These are phyloP conservation scores for Callaeas wilsoni DNA, from an alignment of 2,113 vertebrate genomes.

Conservation along the genomic window DNA sequence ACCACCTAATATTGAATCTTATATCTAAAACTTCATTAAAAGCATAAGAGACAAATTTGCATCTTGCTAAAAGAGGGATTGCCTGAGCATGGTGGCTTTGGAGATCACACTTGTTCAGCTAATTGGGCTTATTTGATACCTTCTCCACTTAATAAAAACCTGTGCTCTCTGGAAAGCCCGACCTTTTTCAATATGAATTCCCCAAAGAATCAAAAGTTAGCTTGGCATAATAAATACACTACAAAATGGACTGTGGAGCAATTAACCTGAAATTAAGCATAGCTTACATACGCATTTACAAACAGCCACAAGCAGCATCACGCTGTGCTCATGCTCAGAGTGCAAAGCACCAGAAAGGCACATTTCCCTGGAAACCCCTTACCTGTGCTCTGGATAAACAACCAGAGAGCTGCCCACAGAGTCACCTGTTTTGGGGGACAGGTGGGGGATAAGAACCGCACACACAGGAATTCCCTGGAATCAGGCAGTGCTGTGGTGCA, in stretches of 20 bases:
- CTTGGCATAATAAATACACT: background rate
- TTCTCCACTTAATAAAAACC: background rate
- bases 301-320: background rate
- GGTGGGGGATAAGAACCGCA: background rate
- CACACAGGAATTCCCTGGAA: background rate
- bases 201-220: background rate
- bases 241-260: background rate
- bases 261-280: background rate
- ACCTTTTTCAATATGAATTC: background rate
- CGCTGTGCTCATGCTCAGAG: rapidly evolving
- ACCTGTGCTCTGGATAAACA: slow-evolving; percentile 54
- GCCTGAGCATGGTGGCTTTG: background rate
- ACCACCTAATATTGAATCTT: background rate
- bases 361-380: slow-evolving; percentile 12
- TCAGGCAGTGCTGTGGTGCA: background rate
- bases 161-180: background rate
- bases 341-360: background rate
- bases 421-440: background rate
- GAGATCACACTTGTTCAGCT: background rate
- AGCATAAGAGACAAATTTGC: background rate
- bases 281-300: background rate
- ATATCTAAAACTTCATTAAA: background rate
- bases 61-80: background rate
- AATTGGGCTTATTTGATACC: background rate
- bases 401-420: background rate